Evolutionary conservation across 2,888 invertebrate species (phyloP), one percentile per base, ranked within the genome.

Genomic region (Silvanus unidentatus): DNA sequence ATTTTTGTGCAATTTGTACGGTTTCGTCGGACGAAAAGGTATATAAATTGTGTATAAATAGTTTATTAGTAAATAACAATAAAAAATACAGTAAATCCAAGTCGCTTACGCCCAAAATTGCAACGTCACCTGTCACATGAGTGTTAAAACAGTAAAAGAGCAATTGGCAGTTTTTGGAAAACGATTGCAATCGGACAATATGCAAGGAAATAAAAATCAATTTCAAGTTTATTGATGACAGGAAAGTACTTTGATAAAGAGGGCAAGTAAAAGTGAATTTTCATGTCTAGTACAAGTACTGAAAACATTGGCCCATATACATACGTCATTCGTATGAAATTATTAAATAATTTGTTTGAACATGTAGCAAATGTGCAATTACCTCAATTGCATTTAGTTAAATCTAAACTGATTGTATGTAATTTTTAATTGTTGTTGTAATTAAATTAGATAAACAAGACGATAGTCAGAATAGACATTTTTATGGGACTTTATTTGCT

Each of bases 21-120:
- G n/a, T n/a, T n/a, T n/a, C n/a, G n/a, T n/a, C n/a, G n/a, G n/a
- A n/a, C n/a, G n/a, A n/a, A n/a, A n/a, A n/a, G n/a, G n/a, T n/a
- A n/a, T n/a, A n/a, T n/a, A n/a, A n/a, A n/a, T n/a, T n/a, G n/a
- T n/a, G n/a, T n/a, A n/a, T n/a, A n/a, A n/a, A n/a, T n/a, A n/a
- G n/a, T n/a, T n/a, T n/a, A n/a, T n/a, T n/a, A n/a, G n/a, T n/a
- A n/a, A n/a, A n/a, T n/a, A n/a, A n/a, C n/a, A n/a, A n/a, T n/a
- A 34, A 43, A 43, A 45, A 40, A 40, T 12, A 32, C n/a, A 22
- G 8, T 22, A n/a, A n/a, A n/a, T n/a, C n/a, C 22, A 22, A 22
- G 22, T 32, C n/a, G 46, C 42, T 45, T 44, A 52, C 49, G 49
- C 47, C 49, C 44, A 50, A 52, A 48, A 48, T 42, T 52, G 50